Base-by-base conservation (phyloP, 2,797 vertebrate genomes). In the Acridotheres tristis region DNA sequence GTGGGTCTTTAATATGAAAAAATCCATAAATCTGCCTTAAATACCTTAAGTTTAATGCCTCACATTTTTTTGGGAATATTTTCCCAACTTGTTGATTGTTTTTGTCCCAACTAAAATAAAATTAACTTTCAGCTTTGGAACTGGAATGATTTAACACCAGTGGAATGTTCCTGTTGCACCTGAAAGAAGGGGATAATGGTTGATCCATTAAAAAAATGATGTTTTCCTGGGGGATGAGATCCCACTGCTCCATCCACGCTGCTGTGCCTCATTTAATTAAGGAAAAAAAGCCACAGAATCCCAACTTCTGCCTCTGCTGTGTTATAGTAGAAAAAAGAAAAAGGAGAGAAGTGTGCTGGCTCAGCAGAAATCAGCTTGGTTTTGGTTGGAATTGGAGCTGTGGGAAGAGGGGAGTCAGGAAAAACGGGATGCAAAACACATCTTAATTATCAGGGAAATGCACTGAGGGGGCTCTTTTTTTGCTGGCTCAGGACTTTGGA, bases 401-500 rank as follows among this genome's bases (percentile, higher is more conserved):
- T 2, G 12, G 66, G 59, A 77, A 69, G 58, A 36, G 51, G 86
- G 81, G 75, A 80, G 76, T 36, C 55, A 77, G 61, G 69, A 59
- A 85, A 92, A 94, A 13, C 19, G 29, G 59, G 76, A 75, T 86
- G 94, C 73, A 77, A 80, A 90, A 40, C 75, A 66, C 47, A 29
- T 85, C 78, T 90, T 93, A 89, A 97, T 93, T 88, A 81, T 32
- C 34, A 23, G 66, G 45, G 76, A 74, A 91, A 74, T n/a, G 55
- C 68, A 40, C n/a, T 10, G 77, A 81, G 84, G 88, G 61, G 40
- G 32, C 7, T 32, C 16, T 10, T 61, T 18, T 59, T 30, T 1
- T 10, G 48, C 65, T 91, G 61, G 5, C 13, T 96, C 86, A 89
- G 95, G 89, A 16, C 6, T 89, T 34, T 48, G 16, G 55, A 25